These are phyloP conservation scores for Neosilurus hyrtlii DNA, from an alignment of 2,797 vertebrate species.

Conservation along the genomic window DNA sequence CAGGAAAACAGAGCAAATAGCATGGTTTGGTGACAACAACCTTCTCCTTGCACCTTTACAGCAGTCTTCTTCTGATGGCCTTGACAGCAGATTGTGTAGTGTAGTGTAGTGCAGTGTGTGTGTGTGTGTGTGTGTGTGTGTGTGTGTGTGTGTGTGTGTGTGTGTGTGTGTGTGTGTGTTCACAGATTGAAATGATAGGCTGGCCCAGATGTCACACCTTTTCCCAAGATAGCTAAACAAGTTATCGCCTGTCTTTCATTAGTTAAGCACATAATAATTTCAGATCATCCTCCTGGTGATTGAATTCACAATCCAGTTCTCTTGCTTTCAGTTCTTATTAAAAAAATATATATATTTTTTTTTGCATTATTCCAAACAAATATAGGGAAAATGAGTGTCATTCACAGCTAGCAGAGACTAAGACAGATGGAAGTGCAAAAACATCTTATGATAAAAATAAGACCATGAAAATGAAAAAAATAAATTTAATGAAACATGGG, in stretches of 20 bases:
- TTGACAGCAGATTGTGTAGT: slow-evolving; percentile 29
- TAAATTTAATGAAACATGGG: too few relatives aligned
- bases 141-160: slow-evolving; percentile 23
- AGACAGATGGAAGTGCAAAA: neutral
- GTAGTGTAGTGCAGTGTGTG: neutral
- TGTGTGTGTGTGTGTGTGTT: slow-evolving; percentile 31
- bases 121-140: slow-evolving; percentile 23
- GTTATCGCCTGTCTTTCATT: slow-evolving; percentile 42
- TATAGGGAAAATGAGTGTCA: too few relatives aligned
- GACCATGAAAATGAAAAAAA: neutral
- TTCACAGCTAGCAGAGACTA: neutral
- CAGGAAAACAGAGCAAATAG: slow-evolving; percentile 16
- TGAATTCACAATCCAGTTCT: neutral
- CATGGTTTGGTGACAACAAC: slow-evolving; percentile 16
- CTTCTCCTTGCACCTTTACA: slow-evolving; percentile 17
- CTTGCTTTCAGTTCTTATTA: neutral
- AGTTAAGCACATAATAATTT: slow-evolving; percentile 40
- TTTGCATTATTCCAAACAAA: neutral
- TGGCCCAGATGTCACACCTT: slow-evolving; percentile 38
- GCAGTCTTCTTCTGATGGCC: slow-evolving; percentile 24
- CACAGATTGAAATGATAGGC: slow-evolving; percentile 39
- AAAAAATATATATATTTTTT: neutral
- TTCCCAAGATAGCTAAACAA: slow-evolving; percentile 43
- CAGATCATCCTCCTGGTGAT: slow-evolving; percentile 4
- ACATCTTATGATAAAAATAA: neutral